These are phyloP conservation scores for Drosophila falleni DNA, from an alignment of 2,888 invertebrate species.

Conservation along the genomic window DNA sequence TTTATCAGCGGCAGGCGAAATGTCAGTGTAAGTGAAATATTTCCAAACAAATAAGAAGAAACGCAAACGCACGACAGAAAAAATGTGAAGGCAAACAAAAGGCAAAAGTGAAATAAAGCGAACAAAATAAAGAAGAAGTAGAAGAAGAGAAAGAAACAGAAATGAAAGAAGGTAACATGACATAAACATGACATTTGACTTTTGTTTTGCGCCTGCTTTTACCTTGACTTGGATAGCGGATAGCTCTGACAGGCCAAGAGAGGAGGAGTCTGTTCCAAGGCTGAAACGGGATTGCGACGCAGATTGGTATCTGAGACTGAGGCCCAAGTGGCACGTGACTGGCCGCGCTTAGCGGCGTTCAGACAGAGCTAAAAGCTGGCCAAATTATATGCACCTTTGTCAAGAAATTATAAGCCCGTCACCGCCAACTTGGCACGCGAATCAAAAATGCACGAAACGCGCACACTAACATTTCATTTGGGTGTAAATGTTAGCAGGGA, in stretches of 20 bases:
- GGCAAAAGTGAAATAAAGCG: conserved; percentile 61
- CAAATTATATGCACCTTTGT: conserved; percentile 80
- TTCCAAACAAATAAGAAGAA: conserved; percentile 73
- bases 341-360: conserved; percentile 57
- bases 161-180: conserved; percentile 70
- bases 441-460: conserved; percentile 72
- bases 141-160: conserved; percentile 10
- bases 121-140: conserved; percentile 17
- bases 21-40: conserved; percentile 77
- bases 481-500: neutral
- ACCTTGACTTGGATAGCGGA: conserved; percentile 41
- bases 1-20: conserved; percentile 60
- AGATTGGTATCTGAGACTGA: conserved; percentile 3
- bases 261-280: conserved; percentile 24
- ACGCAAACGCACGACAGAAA: conserved; percentile 30
- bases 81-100: conserved; percentile 55
- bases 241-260: conserved; percentile 38
- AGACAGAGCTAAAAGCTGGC: conserved; percentile 42
- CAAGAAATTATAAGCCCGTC: conserved; percentile 77
- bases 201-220: conserved; percentile 58
- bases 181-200: conserved; percentile 82
- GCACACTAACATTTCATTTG: conserved; percentile 13
- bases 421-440: conserved; percentile 68
- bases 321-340: conserved; percentile 65
- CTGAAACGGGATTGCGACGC: neutral